These are phyloP conservation scores for Amphimallon solstitiale DNA, from an alignment of 2,888 invertebrate genomes.

Conservation along the genomic window DNA sequence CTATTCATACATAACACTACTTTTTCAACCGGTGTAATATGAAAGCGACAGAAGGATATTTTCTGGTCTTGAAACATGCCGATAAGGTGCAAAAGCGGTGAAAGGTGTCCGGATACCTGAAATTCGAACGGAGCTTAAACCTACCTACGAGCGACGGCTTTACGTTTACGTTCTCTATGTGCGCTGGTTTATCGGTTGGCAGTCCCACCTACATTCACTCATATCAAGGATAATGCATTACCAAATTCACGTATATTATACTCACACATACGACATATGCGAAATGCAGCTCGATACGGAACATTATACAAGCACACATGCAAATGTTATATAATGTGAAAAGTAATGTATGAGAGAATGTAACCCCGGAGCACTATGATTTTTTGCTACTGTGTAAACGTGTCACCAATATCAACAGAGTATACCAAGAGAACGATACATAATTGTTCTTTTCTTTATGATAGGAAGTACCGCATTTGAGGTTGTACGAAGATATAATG, in stretches of 20 bases:
- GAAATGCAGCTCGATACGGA: not conserved
- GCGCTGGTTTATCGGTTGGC: not conserved
- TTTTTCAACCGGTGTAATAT: not conserved
- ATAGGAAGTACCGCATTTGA: no score
- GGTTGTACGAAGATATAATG: no score
- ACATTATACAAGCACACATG: conserved; percentile 6
- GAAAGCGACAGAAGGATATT: conserved; percentile 19
- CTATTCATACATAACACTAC: not conserved
- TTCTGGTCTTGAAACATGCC: conserved; percentile 25
- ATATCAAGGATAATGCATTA: conserved; percentile 33
- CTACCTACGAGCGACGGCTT: not conserved
- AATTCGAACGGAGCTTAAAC: conserved; percentile 15
- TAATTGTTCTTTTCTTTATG: no score
- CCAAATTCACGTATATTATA: conserved; percentile 13
- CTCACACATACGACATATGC: not conserved
- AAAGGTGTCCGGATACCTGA: conserved; percentile 22
- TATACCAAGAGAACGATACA: no score
- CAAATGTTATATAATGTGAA: conserved; percentile 23
- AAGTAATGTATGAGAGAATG: conserved; percentile 13
- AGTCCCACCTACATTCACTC: conserved; percentile 30
- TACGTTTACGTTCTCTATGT: conserved; percentile 17
- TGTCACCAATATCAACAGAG: no score
- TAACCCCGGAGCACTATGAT: not conserved
- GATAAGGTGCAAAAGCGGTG: conserved; percentile 9
- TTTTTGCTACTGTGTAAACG: no score